Base-by-base conservation (phyloP, 2,797 vertebrate genomes). In the Pangasius krempfi region DNA sequence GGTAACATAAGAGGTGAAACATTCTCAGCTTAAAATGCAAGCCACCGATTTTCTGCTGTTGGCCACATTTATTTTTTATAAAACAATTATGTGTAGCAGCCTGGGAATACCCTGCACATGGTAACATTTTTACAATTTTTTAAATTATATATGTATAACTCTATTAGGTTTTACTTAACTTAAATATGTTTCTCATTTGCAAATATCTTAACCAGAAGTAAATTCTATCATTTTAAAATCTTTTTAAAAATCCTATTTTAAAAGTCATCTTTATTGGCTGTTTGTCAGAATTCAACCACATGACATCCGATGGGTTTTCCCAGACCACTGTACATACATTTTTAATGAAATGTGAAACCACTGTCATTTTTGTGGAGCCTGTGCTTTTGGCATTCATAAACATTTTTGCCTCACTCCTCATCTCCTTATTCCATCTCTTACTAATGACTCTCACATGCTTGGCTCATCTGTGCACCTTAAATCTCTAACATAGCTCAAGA, bases 401-500 rank as follows among this genome's bases (percentile, higher is more conserved):
- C 58, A 20, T 37, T 88, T 85, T 60, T 50, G 18, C 58, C 47
- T 80, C 25, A 68, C 60, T 22, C 83, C 62, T 37, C 25, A 52
- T 33, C 40, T 50, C 60, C 50, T 60, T 87, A 78, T 87, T 44
- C n/a, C 22, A 54, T 58, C 52, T 87, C 13, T 50, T 16, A 14
- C 60, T 87, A 87, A 89, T 85, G 78, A 70, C 47, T 78, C 40
- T 25, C 79, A 76, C 47, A 75, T 33, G 52, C 87, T 68, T 89
- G 54, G 50, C 33, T 68, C 18, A 62, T 86, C 66, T 75, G 33
- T 68, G 56, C 79, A 84, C 60, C 84, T 70, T 83, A 86, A 82
- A 87, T 68, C 73, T 88, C 30, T 60, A 84, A 52, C 27, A 52
- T 72, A 68, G 84, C 81, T 72, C 58, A 58, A 83, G 73, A 52